Percentiles rank a stretch among this genome's conserved stretches.
Evolutionary conservation across 2,888 invertebrate genomes (phyloP).

Genomic region (Lasioglossum villosulum): DNA sequence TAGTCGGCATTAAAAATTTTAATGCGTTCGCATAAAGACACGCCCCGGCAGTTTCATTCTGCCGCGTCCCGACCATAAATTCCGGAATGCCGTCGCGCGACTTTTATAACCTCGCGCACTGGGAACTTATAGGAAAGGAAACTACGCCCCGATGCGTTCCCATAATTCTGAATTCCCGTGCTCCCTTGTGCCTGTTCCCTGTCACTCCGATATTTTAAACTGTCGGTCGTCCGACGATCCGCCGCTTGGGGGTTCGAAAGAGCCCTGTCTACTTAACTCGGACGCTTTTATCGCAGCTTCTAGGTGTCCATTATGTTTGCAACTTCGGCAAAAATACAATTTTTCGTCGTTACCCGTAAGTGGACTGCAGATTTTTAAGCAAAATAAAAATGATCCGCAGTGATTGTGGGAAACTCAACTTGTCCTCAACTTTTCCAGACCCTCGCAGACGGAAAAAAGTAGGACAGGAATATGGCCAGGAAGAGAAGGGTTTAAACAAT

Average conservation of each 20-base stretch:
- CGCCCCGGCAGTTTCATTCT: background rate
- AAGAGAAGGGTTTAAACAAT: too few species aligned
- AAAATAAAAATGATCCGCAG: too few species aligned
- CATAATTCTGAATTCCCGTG: background rate
- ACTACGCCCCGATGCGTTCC: conserved; percentile 3
- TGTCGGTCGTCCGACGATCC: background rate
- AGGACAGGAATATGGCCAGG: too few species aligned
- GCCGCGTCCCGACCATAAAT: conserved; percentile 13
- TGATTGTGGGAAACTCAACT: too few species aligned
- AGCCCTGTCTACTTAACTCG: background rate
- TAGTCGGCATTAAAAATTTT: background rate
- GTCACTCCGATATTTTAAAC: background rate
- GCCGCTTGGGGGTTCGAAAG: background rate
- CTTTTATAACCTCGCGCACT: conserved; percentile 19
- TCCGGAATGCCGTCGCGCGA: background rate
- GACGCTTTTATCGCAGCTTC: background rate
- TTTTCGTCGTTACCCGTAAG: too few species aligned
- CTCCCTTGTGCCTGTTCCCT: background rate
- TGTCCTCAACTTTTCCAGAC: too few species aligned
- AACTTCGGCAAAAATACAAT: background rate
- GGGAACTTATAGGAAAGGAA: background rate
- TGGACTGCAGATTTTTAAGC: too few species aligned
- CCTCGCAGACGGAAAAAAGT: too few species aligned
- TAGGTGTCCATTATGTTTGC: background rate
- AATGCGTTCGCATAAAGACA: background rate